Evolutionary conservation across 2,797 vertebrate genomes (phyloP).

Genomic region (Pachyuromys duprasi): DNA sequence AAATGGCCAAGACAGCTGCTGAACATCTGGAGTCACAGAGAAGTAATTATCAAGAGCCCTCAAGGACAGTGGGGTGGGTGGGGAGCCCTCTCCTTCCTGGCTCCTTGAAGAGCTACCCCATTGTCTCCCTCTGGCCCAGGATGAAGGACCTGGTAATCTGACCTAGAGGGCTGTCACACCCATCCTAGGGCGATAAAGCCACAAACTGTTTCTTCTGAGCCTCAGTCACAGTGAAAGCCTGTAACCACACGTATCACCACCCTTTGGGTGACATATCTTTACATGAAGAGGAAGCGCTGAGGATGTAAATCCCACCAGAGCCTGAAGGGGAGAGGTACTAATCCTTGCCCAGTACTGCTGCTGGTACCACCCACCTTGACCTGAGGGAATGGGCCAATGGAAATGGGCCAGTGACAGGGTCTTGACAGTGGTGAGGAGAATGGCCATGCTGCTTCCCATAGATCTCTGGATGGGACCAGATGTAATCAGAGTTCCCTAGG

Average conservation of each 20-base stretch:
- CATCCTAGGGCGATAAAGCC: background rate
- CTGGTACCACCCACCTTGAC: background rate
- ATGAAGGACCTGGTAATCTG: background rate
- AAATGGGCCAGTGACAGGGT: background rate
- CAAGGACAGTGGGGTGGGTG: slow-evolving; percentile 60
- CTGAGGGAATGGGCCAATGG: background rate
- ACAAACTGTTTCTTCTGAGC: background rate
- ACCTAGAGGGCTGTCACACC: background rate
- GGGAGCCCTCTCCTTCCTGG: slow-evolving; percentile 30
- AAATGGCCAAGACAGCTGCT: slow-evolving; percentile 86
- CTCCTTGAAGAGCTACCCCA: background rate
- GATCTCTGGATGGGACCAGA: background rate
- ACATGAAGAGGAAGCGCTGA: background rate
- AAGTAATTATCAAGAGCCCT: slow-evolving; percentile 68
- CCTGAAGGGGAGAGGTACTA: background rate
- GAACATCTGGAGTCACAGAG: slow-evolving; percentile 86
- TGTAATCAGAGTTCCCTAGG: background rate
- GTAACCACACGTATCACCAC: background rate
- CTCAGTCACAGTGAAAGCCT: background rate
- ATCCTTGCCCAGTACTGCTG: background rate
- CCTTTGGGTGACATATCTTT: background rate
- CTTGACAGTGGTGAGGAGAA: background rate
- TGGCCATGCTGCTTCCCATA: background rate
- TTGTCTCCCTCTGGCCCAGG: background rate
- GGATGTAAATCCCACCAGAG: background rate